These are phyloP conservation scores for Pseudorhombus dupliciocellatus DNA, from an alignment of 2,113 vertebrate species.

Conservation along the genomic window DNA sequence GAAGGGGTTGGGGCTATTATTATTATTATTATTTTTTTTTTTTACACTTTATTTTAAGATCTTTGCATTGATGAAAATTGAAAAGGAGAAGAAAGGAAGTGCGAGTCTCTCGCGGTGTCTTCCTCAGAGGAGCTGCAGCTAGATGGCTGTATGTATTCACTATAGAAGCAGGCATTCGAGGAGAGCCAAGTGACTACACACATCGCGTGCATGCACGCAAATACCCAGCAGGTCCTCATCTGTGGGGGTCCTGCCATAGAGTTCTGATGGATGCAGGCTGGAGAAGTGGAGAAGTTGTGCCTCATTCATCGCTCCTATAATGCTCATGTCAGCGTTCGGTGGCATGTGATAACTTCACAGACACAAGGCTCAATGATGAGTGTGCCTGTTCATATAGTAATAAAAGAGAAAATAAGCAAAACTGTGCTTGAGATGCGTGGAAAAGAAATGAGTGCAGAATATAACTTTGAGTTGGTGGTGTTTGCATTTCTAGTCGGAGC, in stretches of 20 bases:
- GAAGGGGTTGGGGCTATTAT: constrained; percentile 23
- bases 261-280: not conserved
- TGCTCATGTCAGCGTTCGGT: not conserved
- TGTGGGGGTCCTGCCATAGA: constrained; percentile 26
- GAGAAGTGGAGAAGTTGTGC: constrained; percentile 9
- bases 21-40: too few relatives aligned
- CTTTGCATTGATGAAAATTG: constrained; percentile 17
- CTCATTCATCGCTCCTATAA: not conserved
- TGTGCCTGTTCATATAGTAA: too few relatives aligned
- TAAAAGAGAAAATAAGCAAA: not conserved
- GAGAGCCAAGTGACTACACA: constrained; percentile 57
- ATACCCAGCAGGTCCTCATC: constrained; percentile 22
- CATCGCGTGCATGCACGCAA: constrained; percentile 32
- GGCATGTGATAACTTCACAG: not conserved
- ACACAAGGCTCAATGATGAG: not conserved
- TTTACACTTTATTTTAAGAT: constrained; percentile 35
- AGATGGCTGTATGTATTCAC: constrained; percentile 82
- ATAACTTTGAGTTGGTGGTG: not conserved
- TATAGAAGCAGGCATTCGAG: constrained; percentile 64
- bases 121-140: constrained; percentile 73
- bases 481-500: not conserved
- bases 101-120: constrained; percentile 23
- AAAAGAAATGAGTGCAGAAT: not conserved
- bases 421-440: not conserved
- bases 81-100: constrained; percentile 31